These are phyloP conservation scores for Holcopasites calliopsidis DNA, from an alignment of 1,140 invertebrate genomes.

Conservation along the genomic window DNA sequence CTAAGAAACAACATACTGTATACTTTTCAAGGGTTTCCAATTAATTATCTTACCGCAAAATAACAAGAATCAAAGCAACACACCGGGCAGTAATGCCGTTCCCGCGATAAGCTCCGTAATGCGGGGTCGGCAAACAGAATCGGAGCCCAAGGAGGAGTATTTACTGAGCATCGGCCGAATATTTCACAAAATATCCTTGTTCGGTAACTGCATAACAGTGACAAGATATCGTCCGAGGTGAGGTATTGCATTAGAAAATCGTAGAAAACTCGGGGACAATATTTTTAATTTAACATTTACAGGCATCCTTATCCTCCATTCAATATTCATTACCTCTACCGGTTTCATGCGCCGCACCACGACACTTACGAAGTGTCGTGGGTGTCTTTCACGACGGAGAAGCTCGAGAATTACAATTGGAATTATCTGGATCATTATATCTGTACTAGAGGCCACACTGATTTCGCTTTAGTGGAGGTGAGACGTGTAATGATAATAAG, in stretches of 20 bases:
- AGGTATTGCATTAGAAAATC: constrained; percentile 50
- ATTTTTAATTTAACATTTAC: constrained; percentile 63
- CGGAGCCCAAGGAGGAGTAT: constrained; percentile 85
- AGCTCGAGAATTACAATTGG: constrained; percentile 98
- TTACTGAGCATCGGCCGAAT: constrained; percentile 95
- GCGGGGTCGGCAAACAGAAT: constrained; percentile 76
- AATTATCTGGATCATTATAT: constrained; percentile 99
- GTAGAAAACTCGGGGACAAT: constrained; percentile 6
- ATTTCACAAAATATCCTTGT: constrained; percentile 94
- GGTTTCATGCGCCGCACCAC: constrained; percentile 96
- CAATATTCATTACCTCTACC: constrained; percentile 93
- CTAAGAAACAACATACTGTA: background rate
- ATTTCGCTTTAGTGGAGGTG: constrained; percentile 92
- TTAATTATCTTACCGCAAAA: constrained; percentile 84
- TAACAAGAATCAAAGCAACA: constrained; percentile 79
- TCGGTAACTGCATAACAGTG: constrained; percentile 92
- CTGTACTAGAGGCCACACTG: constrained; percentile 94
- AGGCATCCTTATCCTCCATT: constrained; percentile 96
- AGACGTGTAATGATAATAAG: constrained; percentile 1
- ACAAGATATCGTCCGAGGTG: constrained; percentile 95
- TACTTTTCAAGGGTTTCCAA: constrained; percentile 88
- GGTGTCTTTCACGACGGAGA: constrained; percentile 96
- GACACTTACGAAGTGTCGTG: constrained; percentile 96
- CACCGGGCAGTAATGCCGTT: constrained; percentile 71
- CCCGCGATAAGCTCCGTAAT: constrained; percentile 76